phyloP scores from a whole-genome alignment of 2,888 invertebrate species.

The Ophion slaviceki region DNA sequence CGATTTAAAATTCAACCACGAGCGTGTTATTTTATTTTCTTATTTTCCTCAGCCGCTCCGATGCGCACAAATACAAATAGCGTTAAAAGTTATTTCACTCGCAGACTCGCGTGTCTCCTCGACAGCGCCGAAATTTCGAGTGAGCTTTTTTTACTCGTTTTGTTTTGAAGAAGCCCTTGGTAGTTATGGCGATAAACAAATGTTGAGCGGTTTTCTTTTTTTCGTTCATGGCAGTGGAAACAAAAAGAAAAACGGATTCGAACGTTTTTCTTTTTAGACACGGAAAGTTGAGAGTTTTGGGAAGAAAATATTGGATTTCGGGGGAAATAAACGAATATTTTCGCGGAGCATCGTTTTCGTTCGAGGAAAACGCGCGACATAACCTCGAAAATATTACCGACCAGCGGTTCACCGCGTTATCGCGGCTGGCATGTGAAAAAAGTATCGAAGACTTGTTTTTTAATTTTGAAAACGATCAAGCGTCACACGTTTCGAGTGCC shows the following conservation, averaged over 20 bases:
- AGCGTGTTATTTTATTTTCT: not conserved
- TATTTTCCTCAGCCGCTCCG: not conserved
- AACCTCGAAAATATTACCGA: conserved; percentile 2
- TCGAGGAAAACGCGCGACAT: not conserved
- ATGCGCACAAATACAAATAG: conserved; percentile 8
- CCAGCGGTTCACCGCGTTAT: not conserved
- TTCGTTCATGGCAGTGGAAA: not conserved
- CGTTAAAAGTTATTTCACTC: conserved; percentile 22
- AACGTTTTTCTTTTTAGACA: conserved; percentile 1
- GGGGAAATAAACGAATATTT: not conserved
- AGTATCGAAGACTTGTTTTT: not conserved
- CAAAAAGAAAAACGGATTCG: not conserved
- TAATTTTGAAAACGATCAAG: not conserved
- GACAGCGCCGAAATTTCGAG: conserved; percentile 38
- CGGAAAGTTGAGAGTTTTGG: not conserved
- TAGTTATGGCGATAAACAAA: conserved; percentile 36
- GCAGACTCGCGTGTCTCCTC: conserved; percentile 1
- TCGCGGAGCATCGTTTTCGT: not conserved
- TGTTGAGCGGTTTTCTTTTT: not conserved
- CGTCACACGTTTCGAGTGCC: not conserved
- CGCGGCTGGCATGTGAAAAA: not conserved
- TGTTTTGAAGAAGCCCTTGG: conserved; percentile 7
- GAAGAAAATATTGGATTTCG: not conserved
- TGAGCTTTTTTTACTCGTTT: conserved; percentile 21
- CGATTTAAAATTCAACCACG: conserved; percentile 18